Percentiles rank a stretch among this genome's conserved stretches.
Evolutionary conservation across 2,888 invertebrate species (phyloP).

Genomic region (Galerucella pusilla): DNA sequence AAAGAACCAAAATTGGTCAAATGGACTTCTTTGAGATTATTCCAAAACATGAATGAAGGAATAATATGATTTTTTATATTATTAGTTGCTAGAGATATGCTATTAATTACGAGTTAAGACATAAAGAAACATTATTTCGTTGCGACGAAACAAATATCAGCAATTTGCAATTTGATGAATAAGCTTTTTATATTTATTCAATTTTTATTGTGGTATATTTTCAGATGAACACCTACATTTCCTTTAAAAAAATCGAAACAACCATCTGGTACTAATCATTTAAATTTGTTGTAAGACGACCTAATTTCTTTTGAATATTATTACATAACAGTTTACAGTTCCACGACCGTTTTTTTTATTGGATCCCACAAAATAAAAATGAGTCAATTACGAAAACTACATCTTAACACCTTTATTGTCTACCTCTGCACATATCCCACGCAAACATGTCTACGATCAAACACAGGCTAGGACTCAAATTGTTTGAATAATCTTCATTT

Average conservation of each 20-base stretch:
- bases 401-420: conserved; percentile 28
- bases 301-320: conserved; percentile 13
- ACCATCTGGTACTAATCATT: conserved; percentile 7
- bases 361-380: conserved; percentile 9
- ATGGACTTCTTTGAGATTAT: too few relatives aligned
- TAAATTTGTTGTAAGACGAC: background rate
- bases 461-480: background rate
- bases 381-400: conserved; percentile 25
- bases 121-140: too few relatives aligned
- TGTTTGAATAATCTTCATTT: background rate
- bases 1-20: too few relatives aligned
- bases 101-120: too few relatives aligned
- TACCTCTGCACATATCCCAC: conserved; percentile 27
- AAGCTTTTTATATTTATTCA: background rate
- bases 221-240: background rate
- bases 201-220: background rate
- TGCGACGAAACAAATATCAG: too few relatives aligned
- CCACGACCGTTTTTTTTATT: conserved; percentile 11
- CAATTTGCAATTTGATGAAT: too few relatives aligned
- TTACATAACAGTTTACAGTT: conserved; percentile 13
- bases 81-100: too few relatives aligned
- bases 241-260: conserved; percentile 6
- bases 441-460: conserved; percentile 10
- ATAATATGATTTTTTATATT: too few relatives aligned
- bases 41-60: too few relatives aligned